phyloP scores from a whole-genome alignment of 2,113 vertebrate species.

The Eolophus roseicapilla region DNA sequence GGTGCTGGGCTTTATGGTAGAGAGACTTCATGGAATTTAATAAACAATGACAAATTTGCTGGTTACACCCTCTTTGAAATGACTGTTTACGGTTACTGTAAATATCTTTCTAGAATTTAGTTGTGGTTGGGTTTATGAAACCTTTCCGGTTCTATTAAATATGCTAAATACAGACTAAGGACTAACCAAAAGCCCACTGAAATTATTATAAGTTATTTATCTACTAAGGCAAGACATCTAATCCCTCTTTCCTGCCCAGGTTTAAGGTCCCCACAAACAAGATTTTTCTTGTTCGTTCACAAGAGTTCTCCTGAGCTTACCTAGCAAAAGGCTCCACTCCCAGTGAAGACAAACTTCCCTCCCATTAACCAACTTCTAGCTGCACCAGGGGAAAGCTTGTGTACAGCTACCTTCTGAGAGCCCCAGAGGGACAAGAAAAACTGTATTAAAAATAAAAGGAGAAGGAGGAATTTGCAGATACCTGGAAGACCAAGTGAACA shows the following conservation, averaged over 20 bases:
- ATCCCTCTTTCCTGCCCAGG: accelerated
- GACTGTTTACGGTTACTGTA: background rate
- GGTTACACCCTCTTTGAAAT: background rate
- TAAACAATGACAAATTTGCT: background rate
- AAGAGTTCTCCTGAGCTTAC: background rate
- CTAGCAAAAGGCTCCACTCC: background rate
- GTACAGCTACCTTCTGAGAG: background rate
- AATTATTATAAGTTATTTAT: background rate
- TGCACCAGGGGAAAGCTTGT: accelerated
- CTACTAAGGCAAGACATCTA: background rate
- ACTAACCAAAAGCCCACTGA: background rate
- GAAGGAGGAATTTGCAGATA: background rate
- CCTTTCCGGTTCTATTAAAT: background rate
- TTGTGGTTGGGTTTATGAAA: background rate
- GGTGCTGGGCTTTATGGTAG: background rate
- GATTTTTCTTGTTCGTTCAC: background rate
- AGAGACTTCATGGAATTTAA: background rate
- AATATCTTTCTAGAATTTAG: background rate
- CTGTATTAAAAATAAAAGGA: background rate
- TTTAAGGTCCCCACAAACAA: background rate
- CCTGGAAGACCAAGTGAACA: background rate
- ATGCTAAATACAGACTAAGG: background rate
- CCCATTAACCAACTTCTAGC: background rate
- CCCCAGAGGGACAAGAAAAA: background rate
- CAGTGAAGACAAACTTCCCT: background rate